These are phyloP conservation scores for Heliconius himera DNA, from an alignment of 1,140 invertebrate species.

Conservation along the genomic window DNA sequence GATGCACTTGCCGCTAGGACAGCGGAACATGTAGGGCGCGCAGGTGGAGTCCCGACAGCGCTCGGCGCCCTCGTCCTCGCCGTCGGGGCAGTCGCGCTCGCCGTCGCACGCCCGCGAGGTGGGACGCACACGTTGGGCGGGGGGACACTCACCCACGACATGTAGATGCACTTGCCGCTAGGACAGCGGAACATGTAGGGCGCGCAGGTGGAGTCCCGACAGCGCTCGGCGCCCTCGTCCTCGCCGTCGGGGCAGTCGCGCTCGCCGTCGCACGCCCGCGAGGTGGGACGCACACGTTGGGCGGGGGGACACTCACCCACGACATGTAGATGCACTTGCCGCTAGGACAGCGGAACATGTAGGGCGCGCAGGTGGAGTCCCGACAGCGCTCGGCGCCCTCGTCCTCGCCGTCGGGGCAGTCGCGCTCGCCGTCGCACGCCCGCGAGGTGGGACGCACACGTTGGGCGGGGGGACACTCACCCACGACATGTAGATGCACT, in stretches of 20 bases:
- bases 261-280: slow-evolving; percentile 89
- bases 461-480: slow-evolving; percentile 45
- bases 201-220: slow-evolving; percentile 75
- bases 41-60: slow-evolving; percentile 73
- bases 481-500: slow-evolving; percentile 83
- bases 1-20: slow-evolving; percentile 84
- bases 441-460: too few species aligned
- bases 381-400: slow-evolving; percentile 82
- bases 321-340: slow-evolving; percentile 83
- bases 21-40: slow-evolving; percentile 81
- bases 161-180: slow-evolving; percentile 84
- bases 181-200: slow-evolving; percentile 81
- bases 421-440: slow-evolving; percentile 43
- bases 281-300: slow-evolving; percentile 86
- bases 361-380: slow-evolving; percentile 77
- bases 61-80: slow-evolving; percentile 85
- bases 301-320: slow-evolving; percentile 72
- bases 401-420: slow-evolving; percentile 88
- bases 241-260: slow-evolving; percentile 86
- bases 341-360: slow-evolving; percentile 81
- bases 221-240: slow-evolving; percentile 84
- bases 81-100: slow-evolving; percentile 87
- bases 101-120: slow-evolving; percentile 88
- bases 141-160: slow-evolving; percentile 72
- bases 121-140: slow-evolving; percentile 86